A percentile compares a stretch with the other conserved stretches of the same genome.
phyloP scores from a whole-genome alignment of 2,113 vertebrate genomes.

The Clinocottus analis region DNA sequence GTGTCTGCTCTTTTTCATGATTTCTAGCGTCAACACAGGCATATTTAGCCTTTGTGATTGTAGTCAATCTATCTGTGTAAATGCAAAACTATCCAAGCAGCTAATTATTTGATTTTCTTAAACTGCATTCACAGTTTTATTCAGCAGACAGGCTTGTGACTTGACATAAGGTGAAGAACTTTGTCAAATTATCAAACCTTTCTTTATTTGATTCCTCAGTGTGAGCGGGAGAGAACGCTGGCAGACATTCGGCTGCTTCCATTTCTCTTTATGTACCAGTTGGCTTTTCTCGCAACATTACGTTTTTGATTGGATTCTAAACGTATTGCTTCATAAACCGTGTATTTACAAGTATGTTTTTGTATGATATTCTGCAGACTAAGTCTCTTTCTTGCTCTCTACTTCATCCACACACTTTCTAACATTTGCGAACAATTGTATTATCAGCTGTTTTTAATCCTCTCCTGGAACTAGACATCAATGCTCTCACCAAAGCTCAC shows the following conservation, averaged over 20 bases:
- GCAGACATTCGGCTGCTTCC: constrained; percentile 1
- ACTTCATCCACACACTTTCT: not conserved
- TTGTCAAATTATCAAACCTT: not conserved
- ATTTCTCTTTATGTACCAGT: not conserved
- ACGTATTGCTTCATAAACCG: not conserved
- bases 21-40: not conserved
- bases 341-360: not conserved
- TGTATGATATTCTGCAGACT: not conserved
- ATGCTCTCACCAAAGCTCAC: constrained; percentile 8
- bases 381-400: not conserved
- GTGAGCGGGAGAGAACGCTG: not conserved
- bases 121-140: not conserved
- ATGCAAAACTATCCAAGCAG: not conserved
- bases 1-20: constrained; percentile 17
- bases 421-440: constrained; percentile 15
- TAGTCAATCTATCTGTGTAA: not conserved
- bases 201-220: not conserved
- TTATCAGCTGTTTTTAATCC: constrained; percentile 45
- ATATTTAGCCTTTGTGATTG: not conserved
- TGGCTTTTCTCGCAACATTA: not conserved
- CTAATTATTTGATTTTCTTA: not conserved
- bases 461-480: constrained; percentile 22
- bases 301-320: not conserved
- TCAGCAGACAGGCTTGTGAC: constrained; percentile 1
- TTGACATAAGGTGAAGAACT: not conserved